A percentile compares a stretch with the other conserved stretches of the same genome.
Evolutionary conservation across 2,797 vertebrate species (phyloP).

Genomic region (Trachurus trachurus): DNA sequence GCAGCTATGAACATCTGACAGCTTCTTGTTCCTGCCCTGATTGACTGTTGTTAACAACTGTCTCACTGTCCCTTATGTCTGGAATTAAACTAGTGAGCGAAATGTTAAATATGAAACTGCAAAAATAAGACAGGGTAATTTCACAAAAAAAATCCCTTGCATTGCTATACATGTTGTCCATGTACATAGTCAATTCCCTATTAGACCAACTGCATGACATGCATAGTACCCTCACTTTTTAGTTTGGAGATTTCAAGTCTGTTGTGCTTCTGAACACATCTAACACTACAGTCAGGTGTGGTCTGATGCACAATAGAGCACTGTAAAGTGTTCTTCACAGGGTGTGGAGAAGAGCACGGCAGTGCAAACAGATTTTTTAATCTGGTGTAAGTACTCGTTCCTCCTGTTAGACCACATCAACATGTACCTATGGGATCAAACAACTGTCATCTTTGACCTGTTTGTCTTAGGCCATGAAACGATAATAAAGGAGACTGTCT

Average conservation of each 20-base stretch:
- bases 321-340: background rate
- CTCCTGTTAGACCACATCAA: background rate
- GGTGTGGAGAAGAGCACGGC: background rate
- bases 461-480: constrained; percentile 79
- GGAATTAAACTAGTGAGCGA: background rate
- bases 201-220: background rate
- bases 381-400: background rate
- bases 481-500: constrained; percentile 91
- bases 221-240: background rate
- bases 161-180: background rate
- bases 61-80: background rate
- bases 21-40: background rate
- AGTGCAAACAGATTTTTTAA: background rate
- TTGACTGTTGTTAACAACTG: background rate
- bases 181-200: constrained; percentile 14
- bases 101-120: constrained; percentile 9
- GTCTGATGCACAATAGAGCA: background rate
- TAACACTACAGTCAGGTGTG: background rate
- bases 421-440: background rate
- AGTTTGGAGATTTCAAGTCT: background rate
- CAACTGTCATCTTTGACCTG: background rate
- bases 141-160: background rate
- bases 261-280: background rate
- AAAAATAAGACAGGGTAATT: background rate
- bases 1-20: constrained; percentile 2